Evolutionary conservation across 2,888 invertebrate genomes (phyloP).

Genomic region (Troides oblongomaculatus): DNA sequence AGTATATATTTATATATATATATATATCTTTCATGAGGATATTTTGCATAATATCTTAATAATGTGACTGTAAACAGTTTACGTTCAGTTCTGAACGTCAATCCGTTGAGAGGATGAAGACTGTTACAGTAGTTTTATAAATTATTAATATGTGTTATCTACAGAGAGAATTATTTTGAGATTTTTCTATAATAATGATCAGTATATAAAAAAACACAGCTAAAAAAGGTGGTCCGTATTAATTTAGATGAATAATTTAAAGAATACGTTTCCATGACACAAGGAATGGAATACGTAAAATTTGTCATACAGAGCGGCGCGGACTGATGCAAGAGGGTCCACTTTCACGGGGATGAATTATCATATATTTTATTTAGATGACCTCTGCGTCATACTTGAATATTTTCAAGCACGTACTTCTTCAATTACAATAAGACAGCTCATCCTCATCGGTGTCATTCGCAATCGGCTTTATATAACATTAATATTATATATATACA

Average conservation of each 20-base stretch:
- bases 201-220: too few species aligned
- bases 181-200: too few species aligned
- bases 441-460: background rate
- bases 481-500: too few species aligned
- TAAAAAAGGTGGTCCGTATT: background rate
- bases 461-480: background rate
- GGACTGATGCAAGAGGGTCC: background rate
- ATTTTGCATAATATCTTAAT: too few species aligned
- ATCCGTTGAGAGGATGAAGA: too few species aligned
- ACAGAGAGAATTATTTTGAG: too few species aligned
- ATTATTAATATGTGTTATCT: too few species aligned
- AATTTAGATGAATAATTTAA: background rate
- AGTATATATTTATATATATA: too few species aligned
- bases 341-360: background rate
- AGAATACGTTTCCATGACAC: background rate
- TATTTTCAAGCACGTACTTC: conserved; percentile 13
- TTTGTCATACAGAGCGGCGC: background rate
- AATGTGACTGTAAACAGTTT: too few species aligned
- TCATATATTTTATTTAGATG: conserved; percentile 5
- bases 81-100: too few species aligned
- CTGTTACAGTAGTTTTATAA: too few species aligned
- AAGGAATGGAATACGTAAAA: background rate
- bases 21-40: too few species aligned
- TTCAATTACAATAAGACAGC: background rate
- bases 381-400: conserved; percentile 6